These are phyloP conservation scores for Fregetta grallaria DNA, from an alignment of 2,113 vertebrate species.

Conservation along the genomic window DNA sequence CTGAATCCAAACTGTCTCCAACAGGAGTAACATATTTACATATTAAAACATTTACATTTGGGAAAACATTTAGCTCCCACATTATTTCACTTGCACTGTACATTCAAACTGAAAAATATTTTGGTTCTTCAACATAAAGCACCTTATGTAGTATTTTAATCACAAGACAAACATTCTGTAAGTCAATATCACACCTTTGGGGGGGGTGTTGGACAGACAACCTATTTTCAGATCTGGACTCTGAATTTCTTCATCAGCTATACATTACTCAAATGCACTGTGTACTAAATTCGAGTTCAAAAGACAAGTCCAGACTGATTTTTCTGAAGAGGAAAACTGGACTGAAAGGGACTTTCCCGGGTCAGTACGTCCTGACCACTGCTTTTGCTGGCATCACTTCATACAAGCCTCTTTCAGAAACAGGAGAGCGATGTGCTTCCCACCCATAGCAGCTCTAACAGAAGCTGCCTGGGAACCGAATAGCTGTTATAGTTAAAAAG, in stretches of 20 bases:
- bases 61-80: constrained; percentile 25
- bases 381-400: neutral
- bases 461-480: neutral
- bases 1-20: constrained; percentile 20
- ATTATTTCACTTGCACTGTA: constrained; percentile 42
- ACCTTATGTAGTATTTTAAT: constrained; percentile 59
- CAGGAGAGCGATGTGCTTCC: neutral
- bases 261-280: neutral
- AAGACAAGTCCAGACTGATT: constrained; percentile 22
- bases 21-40: constrained; percentile 39
- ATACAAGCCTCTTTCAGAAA: neutral
- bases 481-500: neutral
- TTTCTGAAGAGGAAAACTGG: neutral
- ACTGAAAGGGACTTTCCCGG: neutral
- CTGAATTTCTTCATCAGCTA: neutral
- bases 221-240: neutral
- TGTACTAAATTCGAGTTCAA: constrained; percentile 12
- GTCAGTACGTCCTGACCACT: neutral
- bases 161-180: constrained; percentile 39
- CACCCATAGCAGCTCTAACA: fast-evolving
- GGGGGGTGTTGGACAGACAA: neutral
- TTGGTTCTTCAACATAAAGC: constrained; percentile 68
- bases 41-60: constrained; percentile 31
- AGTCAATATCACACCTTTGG: neutral
- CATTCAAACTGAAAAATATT: constrained; percentile 49